Conservation (phyloP, 2,888 invertebrate species). For the Noctua janthina region DNA sequence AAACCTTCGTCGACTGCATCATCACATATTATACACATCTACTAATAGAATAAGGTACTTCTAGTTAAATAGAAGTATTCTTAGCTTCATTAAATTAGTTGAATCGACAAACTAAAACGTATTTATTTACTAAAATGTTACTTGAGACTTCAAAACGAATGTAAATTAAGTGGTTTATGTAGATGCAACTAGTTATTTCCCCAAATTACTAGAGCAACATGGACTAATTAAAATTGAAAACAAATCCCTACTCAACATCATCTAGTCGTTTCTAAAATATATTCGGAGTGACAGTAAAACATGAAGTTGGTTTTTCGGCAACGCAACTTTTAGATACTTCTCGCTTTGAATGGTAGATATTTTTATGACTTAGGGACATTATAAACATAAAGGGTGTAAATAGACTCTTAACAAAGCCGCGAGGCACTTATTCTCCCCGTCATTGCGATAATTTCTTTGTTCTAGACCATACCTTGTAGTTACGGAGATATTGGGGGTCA, state of each 20-base stretch:
- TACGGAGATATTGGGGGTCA: too few species aligned
- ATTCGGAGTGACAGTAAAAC: not conserved
- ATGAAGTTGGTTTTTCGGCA: not conserved
- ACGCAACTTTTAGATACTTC: not conserved
- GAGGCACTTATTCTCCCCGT: too few species aligned
- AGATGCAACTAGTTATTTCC: conserved; percentile 29
- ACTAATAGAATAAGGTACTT: not conserved
- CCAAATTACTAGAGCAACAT: conserved; percentile 29
- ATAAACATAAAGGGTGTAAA: not conserved
- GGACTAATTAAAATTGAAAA: conserved; percentile 35
- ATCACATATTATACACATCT: not conserved
- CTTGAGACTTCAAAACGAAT: conserved; percentile 2
- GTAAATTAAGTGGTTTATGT: conserved; percentile 3
- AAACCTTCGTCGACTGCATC: not conserved
- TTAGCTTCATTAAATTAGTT: not conserved
- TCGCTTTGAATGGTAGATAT: not conserved
- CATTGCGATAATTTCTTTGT: too few species aligned
- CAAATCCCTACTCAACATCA: not conserved
- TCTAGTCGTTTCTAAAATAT: conserved; percentile 6
- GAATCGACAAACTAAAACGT: not conserved
- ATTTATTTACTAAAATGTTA: conserved; percentile 1
- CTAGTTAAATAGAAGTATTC: not conserved
- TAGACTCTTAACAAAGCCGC: too few species aligned
- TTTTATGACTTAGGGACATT: not conserved
- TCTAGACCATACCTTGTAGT: too few species aligned